Evolutionary conservation across 2,888 invertebrate genomes (phyloP).

Genomic region (Zaprionus lineosus): DNA sequence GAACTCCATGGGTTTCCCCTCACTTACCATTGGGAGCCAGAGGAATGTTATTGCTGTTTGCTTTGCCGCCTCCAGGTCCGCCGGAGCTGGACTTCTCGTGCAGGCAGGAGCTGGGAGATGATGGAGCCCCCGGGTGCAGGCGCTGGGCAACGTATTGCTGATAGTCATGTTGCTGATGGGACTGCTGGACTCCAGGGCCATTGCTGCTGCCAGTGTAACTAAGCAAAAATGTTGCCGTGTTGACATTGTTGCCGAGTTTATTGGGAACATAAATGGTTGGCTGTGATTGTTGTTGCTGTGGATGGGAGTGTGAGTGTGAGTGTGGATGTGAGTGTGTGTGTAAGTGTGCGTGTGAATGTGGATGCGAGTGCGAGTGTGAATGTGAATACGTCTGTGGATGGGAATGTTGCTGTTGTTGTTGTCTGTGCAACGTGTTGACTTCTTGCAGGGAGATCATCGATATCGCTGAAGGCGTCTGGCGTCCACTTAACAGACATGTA

Average conservation of each 20-base stretch:
- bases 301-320: too few relatives aligned
- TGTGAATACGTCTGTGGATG: too few relatives aligned
- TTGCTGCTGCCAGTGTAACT: conserved; percentile 73
- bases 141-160: conserved; percentile 73
- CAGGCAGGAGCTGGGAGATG: conserved; percentile 68
- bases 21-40: conserved; percentile 71
- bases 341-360: too few relatives aligned
- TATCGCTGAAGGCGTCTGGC: conserved; percentile 76
- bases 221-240: conserved; percentile 57
- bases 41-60: conserved; percentile 43
- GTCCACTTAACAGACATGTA: conserved; percentile 69
- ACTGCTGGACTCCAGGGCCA: conserved; percentile 62
- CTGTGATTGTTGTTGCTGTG: conserved; percentile 42
- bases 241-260: conserved; percentile 48
- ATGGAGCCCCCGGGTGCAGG: conserved; percentile 46
- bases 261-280: conserved; percentile 65
- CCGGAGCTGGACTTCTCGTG: conserved; percentile 61
- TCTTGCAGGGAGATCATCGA: conserved; percentile 77
- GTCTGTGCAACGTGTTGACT: conserved; percentile 56
- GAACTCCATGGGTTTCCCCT: not conserved
- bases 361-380: too few relatives aligned
- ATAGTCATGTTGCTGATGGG: conserved; percentile 67
- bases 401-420: conserved; percentile 28
- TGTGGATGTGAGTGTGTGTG: too few relatives aligned
- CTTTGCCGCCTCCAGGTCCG: conserved; percentile 14